Conservation (phyloP, 2,113 vertebrate genomes). For the Brachyhypopomus gauderio region DNA sequence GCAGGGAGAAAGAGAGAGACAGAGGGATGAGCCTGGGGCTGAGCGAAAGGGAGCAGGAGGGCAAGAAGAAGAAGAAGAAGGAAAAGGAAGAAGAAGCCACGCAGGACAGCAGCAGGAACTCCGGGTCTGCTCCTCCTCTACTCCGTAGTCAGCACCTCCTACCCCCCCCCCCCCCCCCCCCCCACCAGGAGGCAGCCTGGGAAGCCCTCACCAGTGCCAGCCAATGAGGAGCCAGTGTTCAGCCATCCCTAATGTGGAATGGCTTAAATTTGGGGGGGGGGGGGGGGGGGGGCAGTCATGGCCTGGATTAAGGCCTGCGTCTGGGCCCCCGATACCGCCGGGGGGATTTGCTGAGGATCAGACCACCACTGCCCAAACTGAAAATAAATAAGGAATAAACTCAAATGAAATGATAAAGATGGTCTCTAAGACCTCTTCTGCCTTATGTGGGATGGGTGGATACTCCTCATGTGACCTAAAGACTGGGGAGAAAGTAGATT, state of each 20-base stretch:
- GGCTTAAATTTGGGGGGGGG: slow-evolving; percentile 58
- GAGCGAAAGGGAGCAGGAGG: background rate
- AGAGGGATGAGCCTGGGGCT: slow-evolving; percentile 6
- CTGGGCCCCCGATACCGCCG: slow-evolving; percentile 57
- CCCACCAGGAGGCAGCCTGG: slow-evolving; percentile 38
- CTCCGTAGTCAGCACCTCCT: slow-evolving; percentile 50
- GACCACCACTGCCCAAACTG: slow-evolving; percentile 54
- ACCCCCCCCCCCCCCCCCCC: background rate
- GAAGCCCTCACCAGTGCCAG: slow-evolving; percentile 37
- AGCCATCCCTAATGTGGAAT: slow-evolving; percentile 64
- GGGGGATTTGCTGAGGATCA: slow-evolving; percentile 62
- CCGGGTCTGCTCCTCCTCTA: slow-evolving; percentile 24
- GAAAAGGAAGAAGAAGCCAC: background rate
- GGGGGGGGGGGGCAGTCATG: slow-evolving; percentile 55
- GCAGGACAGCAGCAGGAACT: background rate
- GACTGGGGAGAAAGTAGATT: slow-evolving; percentile 38
- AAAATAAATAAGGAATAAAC: slow-evolving; percentile 63
- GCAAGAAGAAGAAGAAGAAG: background rate
- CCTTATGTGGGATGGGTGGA: slow-evolving; percentile 43
- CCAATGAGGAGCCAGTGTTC: slow-evolving; percentile 54
- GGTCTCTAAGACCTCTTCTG: slow-evolving; percentile 42
- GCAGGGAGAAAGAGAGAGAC: background rate
- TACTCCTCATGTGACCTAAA: slow-evolving; percentile 28
- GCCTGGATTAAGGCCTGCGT: slow-evolving; percentile 64
- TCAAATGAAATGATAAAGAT: slow-evolving; percentile 54